These are phyloP conservation scores for Amorpha juglandis DNA, from an alignment of 2,888 invertebrate species.

Conservation along the genomic window DNA sequence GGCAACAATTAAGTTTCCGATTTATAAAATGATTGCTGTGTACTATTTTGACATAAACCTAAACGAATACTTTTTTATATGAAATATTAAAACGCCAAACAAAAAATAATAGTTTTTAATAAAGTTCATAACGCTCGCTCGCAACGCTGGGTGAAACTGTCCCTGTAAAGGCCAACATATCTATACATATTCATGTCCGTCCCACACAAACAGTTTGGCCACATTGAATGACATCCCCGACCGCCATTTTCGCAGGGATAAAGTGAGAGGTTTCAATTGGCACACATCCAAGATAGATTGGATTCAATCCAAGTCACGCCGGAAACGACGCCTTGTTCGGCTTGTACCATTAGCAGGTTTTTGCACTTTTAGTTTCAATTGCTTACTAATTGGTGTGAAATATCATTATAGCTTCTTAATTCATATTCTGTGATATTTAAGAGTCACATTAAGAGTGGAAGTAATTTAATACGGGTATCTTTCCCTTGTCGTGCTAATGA, in stretches of 20 bases:
- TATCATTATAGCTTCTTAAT: constrained; percentile 22
- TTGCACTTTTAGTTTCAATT: constrained; percentile 51
- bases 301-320: constrained; percentile 62
- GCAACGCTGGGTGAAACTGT: not conserved
- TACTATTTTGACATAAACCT: no score
- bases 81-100: no score
- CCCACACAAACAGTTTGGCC: constrained; percentile 39
- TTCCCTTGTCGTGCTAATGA: no score
- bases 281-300: constrained; percentile 58
- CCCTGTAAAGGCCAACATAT: not conserved
- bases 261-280: constrained; percentile 63
- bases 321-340: constrained; percentile 52
- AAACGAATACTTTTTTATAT: no score
- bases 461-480: no score
- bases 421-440: not conserved
- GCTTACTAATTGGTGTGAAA: constrained; percentile 36
- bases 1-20: no score
- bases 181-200: constrained; percentile 35
- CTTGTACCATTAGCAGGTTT: constrained; percentile 59
- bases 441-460: not conserved
- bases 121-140: not conserved
- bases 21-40: no score
- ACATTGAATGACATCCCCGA: constrained; percentile 47
- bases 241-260: constrained; percentile 51
- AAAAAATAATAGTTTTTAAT: not conserved